Percentiles rank a stretch among this genome's conserved stretches.
These are phyloP conservation scores for Rhea pennata DNA, from an alignment of 2,113 vertebrate species.

Conservation along the genomic window DNA sequence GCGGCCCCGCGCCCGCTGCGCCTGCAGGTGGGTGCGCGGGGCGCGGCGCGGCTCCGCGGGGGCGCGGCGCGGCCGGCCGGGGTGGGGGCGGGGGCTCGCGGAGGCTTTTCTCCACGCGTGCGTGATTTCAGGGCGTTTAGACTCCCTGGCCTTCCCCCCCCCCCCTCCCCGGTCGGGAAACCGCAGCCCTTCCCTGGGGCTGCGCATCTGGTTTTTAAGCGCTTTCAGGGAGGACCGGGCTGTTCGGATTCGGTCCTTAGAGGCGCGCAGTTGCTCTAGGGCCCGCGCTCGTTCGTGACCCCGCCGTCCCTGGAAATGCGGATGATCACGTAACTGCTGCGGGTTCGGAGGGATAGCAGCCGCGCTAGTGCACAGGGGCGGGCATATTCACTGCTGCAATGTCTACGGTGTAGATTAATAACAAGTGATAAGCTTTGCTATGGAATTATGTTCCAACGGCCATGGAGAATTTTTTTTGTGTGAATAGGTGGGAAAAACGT, in stretches of 20 bases:
- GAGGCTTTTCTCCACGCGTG: not conserved
- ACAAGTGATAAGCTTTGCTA: not conserved
- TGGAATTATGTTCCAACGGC: not conserved
- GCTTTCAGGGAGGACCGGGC: too few species aligned
- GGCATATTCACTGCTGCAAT: not conserved
- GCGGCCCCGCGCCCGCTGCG: not conserved
- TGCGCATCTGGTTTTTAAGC: fast-evolving
- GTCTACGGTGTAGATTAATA: fast-evolving
- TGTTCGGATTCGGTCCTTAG: not conserved
- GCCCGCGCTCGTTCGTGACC: not conserved
- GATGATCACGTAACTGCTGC: fast-evolving
- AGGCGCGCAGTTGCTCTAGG: fast-evolving
- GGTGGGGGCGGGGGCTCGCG: too few species aligned
- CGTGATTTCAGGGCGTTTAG: not conserved
- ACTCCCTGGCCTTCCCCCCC: fast-evolving
- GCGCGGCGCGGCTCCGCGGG: not conserved
- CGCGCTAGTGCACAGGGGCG: not conserved
- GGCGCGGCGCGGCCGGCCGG: not conserved
- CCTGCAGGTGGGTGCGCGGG: slow-evolving; percentile 40
- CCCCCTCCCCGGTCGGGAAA: too few species aligned
- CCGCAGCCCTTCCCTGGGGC: not conserved
- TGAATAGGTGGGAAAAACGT: not conserved
- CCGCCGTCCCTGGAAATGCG: fast-evolving
- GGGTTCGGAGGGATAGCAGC: not conserved
- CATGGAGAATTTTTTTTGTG: not conserved